phyloP scores from a whole-genome alignment of 1,140 invertebrate species.

The Meloidogyne exigua region DNA sequence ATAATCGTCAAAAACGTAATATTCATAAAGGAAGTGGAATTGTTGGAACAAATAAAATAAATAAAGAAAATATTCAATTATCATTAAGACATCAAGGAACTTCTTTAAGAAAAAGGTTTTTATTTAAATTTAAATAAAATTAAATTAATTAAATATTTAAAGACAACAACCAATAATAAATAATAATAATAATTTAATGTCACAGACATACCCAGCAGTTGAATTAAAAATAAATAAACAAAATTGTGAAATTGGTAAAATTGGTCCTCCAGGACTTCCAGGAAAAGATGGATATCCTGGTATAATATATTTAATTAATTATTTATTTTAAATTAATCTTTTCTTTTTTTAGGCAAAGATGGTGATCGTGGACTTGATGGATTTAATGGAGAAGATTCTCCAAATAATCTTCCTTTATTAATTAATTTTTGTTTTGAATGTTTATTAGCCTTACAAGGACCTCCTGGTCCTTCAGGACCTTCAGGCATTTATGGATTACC shows the following conservation, averaged over 20 bases:
- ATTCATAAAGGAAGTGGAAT: background rate
- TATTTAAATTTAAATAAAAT: background rate
- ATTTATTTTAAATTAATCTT: background rate
- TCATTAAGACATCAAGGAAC: background rate
- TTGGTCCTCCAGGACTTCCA: background rate
- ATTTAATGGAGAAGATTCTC: background rate
- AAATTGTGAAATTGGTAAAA: background rate
- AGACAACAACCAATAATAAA: background rate
- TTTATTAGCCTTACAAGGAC: background rate
- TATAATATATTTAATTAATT: background rate
- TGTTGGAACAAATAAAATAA: background rate
- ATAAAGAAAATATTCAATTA: no score
- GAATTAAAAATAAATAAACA: background rate
- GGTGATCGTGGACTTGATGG: background rate
- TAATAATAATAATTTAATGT: background rate
- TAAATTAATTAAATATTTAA: background rate
- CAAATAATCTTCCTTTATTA: background rate
- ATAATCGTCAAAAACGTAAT: background rate
- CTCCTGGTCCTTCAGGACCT: background rate
- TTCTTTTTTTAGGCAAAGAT: background rate
- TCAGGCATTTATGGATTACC: background rate
- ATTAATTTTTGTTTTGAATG: background rate
- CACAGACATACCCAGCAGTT: background rate
- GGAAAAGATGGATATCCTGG: constrained; percentile 1
- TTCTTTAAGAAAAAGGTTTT: constrained; percentile 1